A percentile compares a stretch with the other conserved stretches of the same genome.
These are phyloP conservation scores for Sarcophaga carnaria DNA, from an alignment of 2,888 invertebrate species.

Conservation along the genomic window DNA sequence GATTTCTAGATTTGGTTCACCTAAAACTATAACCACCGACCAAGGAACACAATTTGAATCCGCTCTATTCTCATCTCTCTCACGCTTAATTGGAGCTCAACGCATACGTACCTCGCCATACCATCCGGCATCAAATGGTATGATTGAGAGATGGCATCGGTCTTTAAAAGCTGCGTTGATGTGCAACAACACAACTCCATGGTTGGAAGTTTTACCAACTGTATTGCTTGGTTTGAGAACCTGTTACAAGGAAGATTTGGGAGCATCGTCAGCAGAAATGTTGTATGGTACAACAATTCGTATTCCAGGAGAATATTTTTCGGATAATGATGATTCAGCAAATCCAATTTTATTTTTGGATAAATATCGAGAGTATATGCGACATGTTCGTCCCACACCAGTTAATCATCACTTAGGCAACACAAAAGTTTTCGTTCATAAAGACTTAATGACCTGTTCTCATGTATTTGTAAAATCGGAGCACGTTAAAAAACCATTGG, in stretches of 20 bases:
- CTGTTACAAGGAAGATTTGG: conserved; percentile 49
- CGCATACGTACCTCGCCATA: conserved; percentile 59
- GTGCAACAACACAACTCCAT: conserved; percentile 49
- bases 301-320: conserved; percentile 71
- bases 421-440: neutral
- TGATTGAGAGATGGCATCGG: conserved; percentile 63
- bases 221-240: conserved; percentile 52
- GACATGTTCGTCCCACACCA: neutral
- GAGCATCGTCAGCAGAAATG: conserved; percentile 72
- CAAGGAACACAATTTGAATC: conserved; percentile 51
- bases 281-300: conserved; percentile 74
- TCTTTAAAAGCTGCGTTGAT: conserved; percentile 58
- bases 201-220: conserved; percentile 49
- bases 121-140: conserved; percentile 54
- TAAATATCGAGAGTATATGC: conserved; percentile 1
- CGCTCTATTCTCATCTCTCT: conserved; percentile 45
- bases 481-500: neutral
- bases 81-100: conserved; percentile 42
- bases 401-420: neutral
- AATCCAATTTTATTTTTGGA: neutral
- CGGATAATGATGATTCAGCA: neutral
- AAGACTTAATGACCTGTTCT: neutral
- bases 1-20: conserved; percentile 13
- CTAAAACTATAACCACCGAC: conserved; percentile 23
- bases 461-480: conserved; percentile 1